Evolutionary conservation across 2,113 vertebrate genomes (phyloP), one percentile per base, ranked within the genome.

Genomic region (Sebastes schlegelii): DNA sequence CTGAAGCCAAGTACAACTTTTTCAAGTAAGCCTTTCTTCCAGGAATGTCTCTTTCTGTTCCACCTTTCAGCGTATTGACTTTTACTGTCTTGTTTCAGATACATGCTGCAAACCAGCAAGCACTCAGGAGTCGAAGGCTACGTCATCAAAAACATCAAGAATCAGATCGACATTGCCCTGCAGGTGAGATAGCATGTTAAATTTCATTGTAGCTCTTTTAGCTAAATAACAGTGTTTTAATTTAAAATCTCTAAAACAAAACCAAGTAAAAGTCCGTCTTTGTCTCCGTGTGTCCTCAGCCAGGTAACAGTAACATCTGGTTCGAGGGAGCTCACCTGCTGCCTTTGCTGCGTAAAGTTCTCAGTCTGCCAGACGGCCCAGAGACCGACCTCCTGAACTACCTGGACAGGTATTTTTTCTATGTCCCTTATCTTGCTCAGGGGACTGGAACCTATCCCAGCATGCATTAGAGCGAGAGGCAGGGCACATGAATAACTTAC

Each of bases 91-190:
- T 51, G 34, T 89, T 76, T 72, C 83, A 94, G 93, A 85, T 92
- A 76, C 90, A 96, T 96, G 91, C 84, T 99, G 91, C 97, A 96
- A 94, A 97, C 95, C 54, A 98, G 97, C 78, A 95, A 94, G 80
- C 98, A 99, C 92, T 96, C 98, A 5, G 98, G 98, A 49, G 96
- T 99, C 19, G 96, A 99, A 91, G 98, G 97, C 84, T 99, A 97
- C 88, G 45, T 99, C 90, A 98, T 99, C 94, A 97, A 99, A 85
- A 99, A 98, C 82, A 97, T 99, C 86, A 98, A 95, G 94, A 97
- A 96, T 88, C 98, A 99, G 92, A 96, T 99, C 62, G 95, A 97
- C 73, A 60, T 91, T 3, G 94, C 97, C 0, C 90, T 99, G 58
- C 85, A 82, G 88, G 92, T 92, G 69, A 84, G 64, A 49, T 19